A percentile compares a stretch with the other conserved stretches of the same genome.
Evolutionary conservation across 2,888 invertebrate species (phyloP).

Genomic region (Drosophila gaucha): DNA sequence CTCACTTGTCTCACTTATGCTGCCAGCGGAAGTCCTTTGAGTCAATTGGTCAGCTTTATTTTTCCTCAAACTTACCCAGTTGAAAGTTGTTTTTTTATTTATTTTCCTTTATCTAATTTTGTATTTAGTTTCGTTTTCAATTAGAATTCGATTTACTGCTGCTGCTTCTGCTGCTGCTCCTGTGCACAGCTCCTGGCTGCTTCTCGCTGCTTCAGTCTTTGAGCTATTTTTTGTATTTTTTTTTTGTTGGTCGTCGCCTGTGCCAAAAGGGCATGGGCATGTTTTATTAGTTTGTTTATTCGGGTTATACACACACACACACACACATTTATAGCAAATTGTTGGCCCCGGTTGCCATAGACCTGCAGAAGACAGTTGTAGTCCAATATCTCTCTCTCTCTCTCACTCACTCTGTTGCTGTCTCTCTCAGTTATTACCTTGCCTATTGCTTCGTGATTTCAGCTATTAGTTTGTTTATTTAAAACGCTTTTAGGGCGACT

Average conservation of each 20-base stretch:
- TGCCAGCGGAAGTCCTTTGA: not conserved
- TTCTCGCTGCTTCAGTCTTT: conserved; percentile 47
- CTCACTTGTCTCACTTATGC: conserved; percentile 3
- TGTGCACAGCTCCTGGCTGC: conserved; percentile 46
- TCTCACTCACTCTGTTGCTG: conserved; percentile 20
- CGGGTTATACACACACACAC: conserved; percentile 79
- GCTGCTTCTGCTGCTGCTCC: conserved; percentile 23
- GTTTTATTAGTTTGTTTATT: conserved; percentile 85
- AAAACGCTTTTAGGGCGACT: conserved; percentile 73
- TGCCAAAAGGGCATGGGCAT: conserved; percentile 56
- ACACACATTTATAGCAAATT: conserved; percentile 57
- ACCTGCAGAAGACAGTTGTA: conserved; percentile 49
- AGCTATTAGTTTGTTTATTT: conserved; percentile 81
- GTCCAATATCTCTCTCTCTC: conserved; percentile 36
- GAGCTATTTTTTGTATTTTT: conserved; percentile 38
- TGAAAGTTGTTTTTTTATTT: not conserved
- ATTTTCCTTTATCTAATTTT: conserved; percentile 44
- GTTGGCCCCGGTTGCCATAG: conserved; percentile 83
- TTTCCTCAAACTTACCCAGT: conserved; percentile 7
- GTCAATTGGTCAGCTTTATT: not conserved
- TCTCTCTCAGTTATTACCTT: conserved; percentile 38
- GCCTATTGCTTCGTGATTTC: conserved; percentile 71
- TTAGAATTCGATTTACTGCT: conserved; percentile 30
- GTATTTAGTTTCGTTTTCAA: conserved; percentile 24
- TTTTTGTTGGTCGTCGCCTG: conserved; percentile 1